Evolutionary conservation across 2,888 invertebrate species (phyloP), one percentile per base, ranked within the genome.

Genomic region (Machimus atricapillus): DNA sequence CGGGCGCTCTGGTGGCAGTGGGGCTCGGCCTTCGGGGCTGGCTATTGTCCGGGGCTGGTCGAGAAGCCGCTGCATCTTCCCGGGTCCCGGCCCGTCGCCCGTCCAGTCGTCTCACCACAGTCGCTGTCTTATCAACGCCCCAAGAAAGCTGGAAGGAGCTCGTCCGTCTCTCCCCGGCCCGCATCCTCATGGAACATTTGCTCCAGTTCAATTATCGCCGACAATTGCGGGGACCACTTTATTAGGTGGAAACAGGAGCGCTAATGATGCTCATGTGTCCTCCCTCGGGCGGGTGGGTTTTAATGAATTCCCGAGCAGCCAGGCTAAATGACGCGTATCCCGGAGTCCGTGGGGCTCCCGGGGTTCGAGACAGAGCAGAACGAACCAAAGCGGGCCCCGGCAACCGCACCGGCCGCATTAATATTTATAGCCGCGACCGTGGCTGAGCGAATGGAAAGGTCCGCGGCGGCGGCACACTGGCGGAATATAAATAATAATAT

Each of bases 241-340:
- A 86, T 87, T 87, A 86, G 87, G 81, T 87, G 79, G 85, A 86
- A 87, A 87, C 87, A 87, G 74, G 76, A 79, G 85, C 85, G 85
- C 87, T 87, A 87, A 87, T 87, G 87, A 86, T 87, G 77, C 76
- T 87, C 23, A 27, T 85, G 27, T 40, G 77, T 74, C 78, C 19
- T 52, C 66, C 43, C 58, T 34, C 56, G 9, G 56, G 16, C 52
- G 46, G 85, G 77, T 37, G 79, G 58, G 12, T 52, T 87, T 83
- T 87, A 83, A 87, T 87, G 83, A 87, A 87, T 86, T 87, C 74
- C 56, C 52, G 16, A 23, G 27, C 66, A 6, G 23, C 9, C 56
- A 1, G 66, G 34, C 56, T 27, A 81, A 56, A 78, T 81, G 56
- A 40, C 40, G 34, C 37, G 81, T 34, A 56, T 56, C 81, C 40